Percentiles rank a stretch among this genome's conserved stretches.
phyloP scores from a whole-genome alignment of 1,140 invertebrate genomes.

The Nymphalis io region DNA sequence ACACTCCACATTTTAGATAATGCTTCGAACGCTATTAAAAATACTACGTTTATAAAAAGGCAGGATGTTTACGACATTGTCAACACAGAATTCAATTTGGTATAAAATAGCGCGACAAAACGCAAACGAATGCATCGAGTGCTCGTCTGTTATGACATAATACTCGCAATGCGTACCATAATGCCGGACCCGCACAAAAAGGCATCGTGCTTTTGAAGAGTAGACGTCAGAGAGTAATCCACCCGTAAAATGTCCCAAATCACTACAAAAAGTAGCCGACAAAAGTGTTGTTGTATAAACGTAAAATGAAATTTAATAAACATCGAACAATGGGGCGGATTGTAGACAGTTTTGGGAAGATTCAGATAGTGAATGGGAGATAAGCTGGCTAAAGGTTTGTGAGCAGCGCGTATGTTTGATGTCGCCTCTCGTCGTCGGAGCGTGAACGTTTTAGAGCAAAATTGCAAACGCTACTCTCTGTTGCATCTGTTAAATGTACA shows the following conservation, averaged over 20 bases:
- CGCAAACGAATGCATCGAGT: slow-evolving; percentile 60
- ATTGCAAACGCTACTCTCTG: slow-evolving; percentile 63
- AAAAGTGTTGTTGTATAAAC: slow-evolving; percentile 79
- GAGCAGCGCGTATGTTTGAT: slow-evolving; percentile 75
- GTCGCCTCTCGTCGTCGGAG: slow-evolving; percentile 74
- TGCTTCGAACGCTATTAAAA: slow-evolving; percentile 52
- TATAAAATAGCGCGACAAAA: slow-evolving; percentile 70
- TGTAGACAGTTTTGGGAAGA: slow-evolving; percentile 74
- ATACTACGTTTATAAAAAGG: slow-evolving; percentile 61
- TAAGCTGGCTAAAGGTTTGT: slow-evolving; percentile 79
- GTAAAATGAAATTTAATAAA: slow-evolving; percentile 81
- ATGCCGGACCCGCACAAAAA: slow-evolving; percentile 67
- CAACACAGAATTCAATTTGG: slow-evolving; percentile 76
- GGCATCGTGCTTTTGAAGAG: slow-evolving; percentile 65
- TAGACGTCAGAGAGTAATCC: slow-evolving; percentile 72
- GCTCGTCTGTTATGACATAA: slow-evolving; percentile 79
- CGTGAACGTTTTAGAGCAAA: slow-evolving; percentile 77
- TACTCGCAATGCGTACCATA: slow-evolving; percentile 73
- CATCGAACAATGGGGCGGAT: slow-evolving; percentile 66
- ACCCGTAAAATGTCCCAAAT: slow-evolving; percentile 79
- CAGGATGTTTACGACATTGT: slow-evolving; percentile 74
- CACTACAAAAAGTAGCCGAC: slow-evolving; percentile 72
- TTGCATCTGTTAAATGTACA: slow-evolving; percentile 76
- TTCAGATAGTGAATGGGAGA: slow-evolving; percentile 76
- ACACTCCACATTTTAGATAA: slow-evolving; percentile 41